Evolutionary conservation across 2,113 vertebrate genomes (phyloP), one percentile per base, ranked within the genome.

Genomic region (Coptodon rendalli): DNA sequence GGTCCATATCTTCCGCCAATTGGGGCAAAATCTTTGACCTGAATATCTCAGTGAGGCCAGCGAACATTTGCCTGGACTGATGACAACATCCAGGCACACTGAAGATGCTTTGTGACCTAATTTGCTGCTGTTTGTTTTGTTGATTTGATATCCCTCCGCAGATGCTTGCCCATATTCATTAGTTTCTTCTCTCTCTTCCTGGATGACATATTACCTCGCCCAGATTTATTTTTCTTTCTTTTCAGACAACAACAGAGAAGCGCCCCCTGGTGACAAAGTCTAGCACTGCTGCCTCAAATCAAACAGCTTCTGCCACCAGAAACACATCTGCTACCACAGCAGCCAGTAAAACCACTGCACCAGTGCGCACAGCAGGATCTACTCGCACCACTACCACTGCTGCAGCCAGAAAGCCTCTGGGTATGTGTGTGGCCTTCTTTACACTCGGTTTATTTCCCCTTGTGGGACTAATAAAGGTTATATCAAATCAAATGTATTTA

Each of bases 261-360:
- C 90, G 95, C 76, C 40, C 96, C 0, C 96, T 96, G 5, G 98
- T 97, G 96, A 94, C 96, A 82, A 96, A 95, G 89, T 86, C 85
- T 52, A 89, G 82, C 76, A 48, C 91, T 40, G 80, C 90, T n/a
- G 22, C 90, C 68, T 86, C 93, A 9, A 90, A 68, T 83, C 93
- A 78, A 24, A 80, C 93, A 1, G 59, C 83, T 63, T 53, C 92
- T 16, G 4, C 53, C 3, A 91, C 97, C 40, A 99, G 97, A 93
- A 87, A 92, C 3, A 61, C 92, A 2, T 92, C 96, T 0, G 81
- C 95, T 4, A 5, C 87, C 87, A 92, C 94, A 27, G 73, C 95
- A 3, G 50, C 94, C 24, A 94, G 91, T 13, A 95, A 90, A 94
- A 90, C 96, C 3, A 52, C 96, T 0, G 73, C 96, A 1, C 81